Evolutionary conservation across 2,797 vertebrate species (phyloP).

Genomic region (Pygocentrus nattereri): DNA sequence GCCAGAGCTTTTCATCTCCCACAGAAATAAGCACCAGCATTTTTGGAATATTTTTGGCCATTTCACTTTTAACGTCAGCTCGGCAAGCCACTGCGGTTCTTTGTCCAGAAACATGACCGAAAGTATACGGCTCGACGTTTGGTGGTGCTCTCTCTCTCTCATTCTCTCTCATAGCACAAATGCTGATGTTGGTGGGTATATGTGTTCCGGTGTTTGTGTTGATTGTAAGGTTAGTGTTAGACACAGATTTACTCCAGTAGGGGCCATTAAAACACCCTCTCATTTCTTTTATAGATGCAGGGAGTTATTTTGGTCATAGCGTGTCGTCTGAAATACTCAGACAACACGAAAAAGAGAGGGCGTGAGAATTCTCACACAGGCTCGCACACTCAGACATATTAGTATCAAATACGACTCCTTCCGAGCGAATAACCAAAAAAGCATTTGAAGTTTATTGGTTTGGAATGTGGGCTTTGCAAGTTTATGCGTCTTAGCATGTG

Average conservation of each 20-base stretch:
- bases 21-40: constrained; percentile 76
- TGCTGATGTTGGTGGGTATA: constrained; percentile 37
- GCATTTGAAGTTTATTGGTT: background rate
- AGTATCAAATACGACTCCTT: background rate
- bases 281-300: constrained; percentile 57
- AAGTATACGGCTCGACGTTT: constrained; percentile 71
- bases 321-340: constrained; percentile 23
- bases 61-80: constrained; percentile 69
- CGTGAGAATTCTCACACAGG: constrained; percentile 42
- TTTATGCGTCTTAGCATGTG: constrained; percentile 31
- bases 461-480: background rate
- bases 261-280: constrained; percentile 52
- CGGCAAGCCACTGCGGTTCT: constrained; percentile 70
- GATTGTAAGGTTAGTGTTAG: constrained; percentile 58
- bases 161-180: constrained; percentile 28
- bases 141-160: constrained; percentile 43
- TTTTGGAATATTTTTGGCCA: constrained; percentile 75
- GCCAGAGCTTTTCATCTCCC: constrained; percentile 77
- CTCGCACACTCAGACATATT: background rate
- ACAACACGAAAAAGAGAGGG: constrained; percentile 10
- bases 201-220: constrained; percentile 43
- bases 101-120: constrained; percentile 74
- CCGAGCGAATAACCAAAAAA: background rate
- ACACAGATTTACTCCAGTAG: constrained; percentile 48
- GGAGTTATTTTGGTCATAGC: constrained; percentile 52